Evolutionary conservation across 2,888 invertebrate species (phyloP).

Genomic region (Pilophorus perplexus): DNA sequence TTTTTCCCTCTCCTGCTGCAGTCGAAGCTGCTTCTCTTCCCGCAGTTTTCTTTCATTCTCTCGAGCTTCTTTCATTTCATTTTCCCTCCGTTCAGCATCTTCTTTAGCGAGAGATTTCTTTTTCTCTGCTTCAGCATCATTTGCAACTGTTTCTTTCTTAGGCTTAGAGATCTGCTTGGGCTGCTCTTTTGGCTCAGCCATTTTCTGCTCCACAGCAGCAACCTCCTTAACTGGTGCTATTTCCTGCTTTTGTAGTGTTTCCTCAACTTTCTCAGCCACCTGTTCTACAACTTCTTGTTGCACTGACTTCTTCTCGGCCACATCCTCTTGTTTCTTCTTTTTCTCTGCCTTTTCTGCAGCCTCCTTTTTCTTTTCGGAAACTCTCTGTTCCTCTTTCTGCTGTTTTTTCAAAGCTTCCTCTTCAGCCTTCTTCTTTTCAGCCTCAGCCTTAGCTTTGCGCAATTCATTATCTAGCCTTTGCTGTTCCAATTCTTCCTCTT

Average conservation of each 20-base stretch:
- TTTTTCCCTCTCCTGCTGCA: conserved; percentile 49
- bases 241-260: neutral
- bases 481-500: conserved; percentile 41
- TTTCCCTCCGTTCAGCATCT: conserved; percentile 41
- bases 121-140: conserved; percentile 38
- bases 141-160: neutral
- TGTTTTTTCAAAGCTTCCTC: conserved; percentile 42
- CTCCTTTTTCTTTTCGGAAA: conserved; percentile 18
- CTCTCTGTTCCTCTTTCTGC: conserved; percentile 37
- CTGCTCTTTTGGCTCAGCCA: conserved; percentile 50
- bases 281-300: conserved; percentile 38
- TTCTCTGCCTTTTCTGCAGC: conserved; percentile 42
- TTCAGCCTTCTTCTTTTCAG: conserved; percentile 42
- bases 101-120: conserved; percentile 32
- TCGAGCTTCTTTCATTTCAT: conserved; percentile 43
- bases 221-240: neutral
- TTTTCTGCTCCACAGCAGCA: conserved; percentile 37
- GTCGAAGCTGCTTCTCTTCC: conserved; percentile 37
- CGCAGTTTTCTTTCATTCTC: conserved; percentile 47
- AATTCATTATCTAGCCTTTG: conserved; percentile 35
- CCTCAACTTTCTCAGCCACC: conserved; percentile 37
- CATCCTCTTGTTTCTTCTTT: conserved; percentile 42
- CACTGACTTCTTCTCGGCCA: conserved; percentile 37
- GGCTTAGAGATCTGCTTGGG: too few relatives aligned
- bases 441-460: conserved; percentile 34